Evolutionary conservation across 1,140 invertebrate genomes (phyloP), one percentile per base, ranked within the genome.

Genomic region (Tetraneura akinire): DNA sequence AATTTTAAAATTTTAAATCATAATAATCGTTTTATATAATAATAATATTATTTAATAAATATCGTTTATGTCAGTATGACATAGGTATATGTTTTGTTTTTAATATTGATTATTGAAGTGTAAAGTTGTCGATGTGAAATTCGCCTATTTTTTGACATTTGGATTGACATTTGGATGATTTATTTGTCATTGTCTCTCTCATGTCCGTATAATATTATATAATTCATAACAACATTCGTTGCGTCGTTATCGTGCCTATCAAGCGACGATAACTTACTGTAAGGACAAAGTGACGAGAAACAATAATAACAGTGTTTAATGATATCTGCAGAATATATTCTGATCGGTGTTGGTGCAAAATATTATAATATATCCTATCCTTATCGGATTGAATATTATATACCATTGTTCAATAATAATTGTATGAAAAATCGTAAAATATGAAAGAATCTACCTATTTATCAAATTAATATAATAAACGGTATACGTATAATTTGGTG

Each of bases 121-220:
- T 76, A 76, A 76, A 76, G 55, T 76, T 76, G 60, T 76, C 55
- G 73, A 21, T 60, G 73, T 47, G 53, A 60, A 60, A 60, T 60
- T 76, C 53, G 13, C n/a, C 53, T 14, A 60, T 60, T 76, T 74
- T 76, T 76, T 76, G 18, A 26, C 13, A 21, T 1, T 5, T 37
- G n/a, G n/a, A 10, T n/a, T 60, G 73, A 76, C 73, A 76, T 76
- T 57, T 8, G 73, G 73, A 47, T 76, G 73, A 76, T 76, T 76
- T 76, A 76, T 76, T 76, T 42, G 73, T 76, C 60, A 60, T 76
- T 76, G 55, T 76, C 73, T 73, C 73, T 73, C 21, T 29, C 73
- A 18, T 74, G 55, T 47, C 14, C 32, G 32, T 45, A 60, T n/a
- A n/a, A n/a, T n/a, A n/a, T n/a, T n/a, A 47, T 60, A n/a, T 76